These are phyloP conservation scores for Kuschelorhynchus macadamiae DNA, from an alignment of 2,888 invertebrate genomes.

Conservation along the genomic window DNA sequence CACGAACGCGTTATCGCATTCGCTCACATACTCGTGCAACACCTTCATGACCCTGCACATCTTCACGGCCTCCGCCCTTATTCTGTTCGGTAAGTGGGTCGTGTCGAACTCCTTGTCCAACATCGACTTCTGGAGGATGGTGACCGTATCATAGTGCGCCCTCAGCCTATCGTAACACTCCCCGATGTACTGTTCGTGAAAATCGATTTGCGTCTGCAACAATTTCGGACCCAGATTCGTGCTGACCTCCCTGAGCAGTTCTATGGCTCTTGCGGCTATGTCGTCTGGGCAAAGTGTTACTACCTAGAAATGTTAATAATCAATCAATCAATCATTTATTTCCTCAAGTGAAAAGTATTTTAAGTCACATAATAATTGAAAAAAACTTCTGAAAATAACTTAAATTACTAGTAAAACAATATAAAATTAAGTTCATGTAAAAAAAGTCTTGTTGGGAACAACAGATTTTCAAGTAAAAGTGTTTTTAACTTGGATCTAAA, in stretches of 20 bases:
- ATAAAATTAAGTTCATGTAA: too few species aligned
- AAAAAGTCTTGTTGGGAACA: too few species aligned
- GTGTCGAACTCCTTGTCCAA: slow-evolving; percentile 69
- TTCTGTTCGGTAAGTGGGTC: slow-evolving; percentile 68
- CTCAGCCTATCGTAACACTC: slow-evolving; percentile 93
- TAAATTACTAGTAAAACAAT: not conserved
- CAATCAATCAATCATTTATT: not conserved
- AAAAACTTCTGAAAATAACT: not conserved
- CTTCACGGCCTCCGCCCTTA: slow-evolving; percentile 81
- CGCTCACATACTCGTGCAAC: slow-evolving; percentile 94
- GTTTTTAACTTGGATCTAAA: too few species aligned
- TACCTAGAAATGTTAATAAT: slow-evolving; percentile 45
- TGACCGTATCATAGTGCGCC: slow-evolving; percentile 88
- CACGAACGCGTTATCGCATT: slow-evolving; percentile 91
- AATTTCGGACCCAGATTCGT: slow-evolving; percentile 93
- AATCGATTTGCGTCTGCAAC: slow-evolving; percentile 82
- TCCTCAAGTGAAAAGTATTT: not conserved
- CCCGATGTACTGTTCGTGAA: slow-evolving; percentile 93
- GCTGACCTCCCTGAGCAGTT: slow-evolving; percentile 91
- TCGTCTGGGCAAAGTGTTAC: slow-evolving; percentile 93
- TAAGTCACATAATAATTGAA: too few species aligned
- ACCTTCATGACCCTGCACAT: slow-evolving; percentile 96
- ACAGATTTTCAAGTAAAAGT: too few species aligned
- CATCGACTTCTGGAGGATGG: slow-evolving; percentile 73
- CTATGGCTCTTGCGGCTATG: slow-evolving; percentile 92